Conservation (phyloP, 2,797 vertebrate genomes). For the Poecilia velifera region DNA sequence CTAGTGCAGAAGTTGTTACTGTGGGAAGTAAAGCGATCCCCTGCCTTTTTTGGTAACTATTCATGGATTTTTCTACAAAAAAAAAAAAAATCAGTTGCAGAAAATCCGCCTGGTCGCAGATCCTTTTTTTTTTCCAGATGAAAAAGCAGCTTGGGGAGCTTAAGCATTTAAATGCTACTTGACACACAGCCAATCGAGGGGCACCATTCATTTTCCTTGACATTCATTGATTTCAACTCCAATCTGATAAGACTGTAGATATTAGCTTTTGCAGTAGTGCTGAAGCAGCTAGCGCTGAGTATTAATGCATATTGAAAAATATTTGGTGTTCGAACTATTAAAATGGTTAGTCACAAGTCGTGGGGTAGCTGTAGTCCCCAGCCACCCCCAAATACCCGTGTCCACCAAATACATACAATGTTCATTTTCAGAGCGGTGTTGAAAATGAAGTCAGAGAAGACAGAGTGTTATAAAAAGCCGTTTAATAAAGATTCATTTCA, state of each 20-base stretch:
- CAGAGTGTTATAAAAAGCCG: not conserved
- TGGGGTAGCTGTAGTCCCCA: not conserved
- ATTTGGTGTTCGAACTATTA: not conserved
- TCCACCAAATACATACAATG: not conserved
- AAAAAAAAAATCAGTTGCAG: not conserved
- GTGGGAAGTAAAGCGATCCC: not conserved
- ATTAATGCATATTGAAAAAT: not conserved
- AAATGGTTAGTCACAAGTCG: not conserved
- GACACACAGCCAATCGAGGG: not conserved
- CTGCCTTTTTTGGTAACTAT: not conserved
- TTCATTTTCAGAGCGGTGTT: not conserved
- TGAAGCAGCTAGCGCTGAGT: not conserved
- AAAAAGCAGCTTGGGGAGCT: not conserved
- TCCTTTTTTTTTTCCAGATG: not conserved
- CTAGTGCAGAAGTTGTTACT: not conserved
- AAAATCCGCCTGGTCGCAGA: not conserved
- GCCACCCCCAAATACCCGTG: not conserved
- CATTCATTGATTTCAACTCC: not conserved
- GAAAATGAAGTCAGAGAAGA: not conserved
- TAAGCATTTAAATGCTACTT: not conserved
- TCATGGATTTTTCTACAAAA: not conserved
- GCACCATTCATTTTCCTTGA: not conserved
- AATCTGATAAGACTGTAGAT: not conserved
- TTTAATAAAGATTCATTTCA: not conserved
- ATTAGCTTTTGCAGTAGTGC: not conserved